phyloP scores from a whole-genome alignment of 2,888 invertebrate species.

The Spilosoma lubricipeda region DNA sequence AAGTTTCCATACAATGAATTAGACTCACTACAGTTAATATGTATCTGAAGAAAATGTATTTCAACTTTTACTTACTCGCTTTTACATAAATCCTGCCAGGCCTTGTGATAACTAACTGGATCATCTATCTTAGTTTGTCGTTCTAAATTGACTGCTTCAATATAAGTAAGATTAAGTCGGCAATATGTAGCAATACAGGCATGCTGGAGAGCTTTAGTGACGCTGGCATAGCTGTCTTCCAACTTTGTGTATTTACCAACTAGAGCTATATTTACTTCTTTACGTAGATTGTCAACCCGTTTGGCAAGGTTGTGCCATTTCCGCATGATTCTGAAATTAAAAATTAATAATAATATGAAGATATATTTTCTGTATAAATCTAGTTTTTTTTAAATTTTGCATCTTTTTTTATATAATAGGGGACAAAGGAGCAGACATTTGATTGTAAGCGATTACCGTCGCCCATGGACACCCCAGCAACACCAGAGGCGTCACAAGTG shows the following conservation, averaged over 20 bases:
- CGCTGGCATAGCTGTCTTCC: slow-evolving; percentile 98
- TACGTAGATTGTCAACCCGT: slow-evolving; percentile 93
- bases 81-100: slow-evolving; percentile 96
- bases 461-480: too few species aligned
- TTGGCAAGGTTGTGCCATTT: slow-evolving; percentile 96
- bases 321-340: slow-evolving; percentile 89
- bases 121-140: slow-evolving; percentile 89
- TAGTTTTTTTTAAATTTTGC: neutral
- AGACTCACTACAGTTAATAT: neutral
- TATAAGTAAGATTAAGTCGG: slow-evolving; percentile 94
- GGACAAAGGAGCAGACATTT: too few species aligned
- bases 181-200: slow-evolving; percentile 94
- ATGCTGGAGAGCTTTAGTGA: slow-evolving; percentile 97
- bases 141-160: slow-evolving; percentile 97
- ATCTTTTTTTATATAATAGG: too few species aligned
- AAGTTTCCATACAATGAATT: neutral
- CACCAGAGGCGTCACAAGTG: too few species aligned
- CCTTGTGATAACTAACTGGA: slow-evolving; percentile 95
- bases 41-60: neutral
- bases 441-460: too few species aligned
- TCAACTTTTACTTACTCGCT: slow-evolving; percentile 88
- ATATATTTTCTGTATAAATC: neutral
- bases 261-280: slow-evolving; percentile 94
- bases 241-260: slow-evolving; percentile 99
- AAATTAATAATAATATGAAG: neutral